These are phyloP conservation scores for Leuciscus waleckii DNA, from an alignment of 2,797 vertebrate species.

Conservation along the genomic window DNA sequence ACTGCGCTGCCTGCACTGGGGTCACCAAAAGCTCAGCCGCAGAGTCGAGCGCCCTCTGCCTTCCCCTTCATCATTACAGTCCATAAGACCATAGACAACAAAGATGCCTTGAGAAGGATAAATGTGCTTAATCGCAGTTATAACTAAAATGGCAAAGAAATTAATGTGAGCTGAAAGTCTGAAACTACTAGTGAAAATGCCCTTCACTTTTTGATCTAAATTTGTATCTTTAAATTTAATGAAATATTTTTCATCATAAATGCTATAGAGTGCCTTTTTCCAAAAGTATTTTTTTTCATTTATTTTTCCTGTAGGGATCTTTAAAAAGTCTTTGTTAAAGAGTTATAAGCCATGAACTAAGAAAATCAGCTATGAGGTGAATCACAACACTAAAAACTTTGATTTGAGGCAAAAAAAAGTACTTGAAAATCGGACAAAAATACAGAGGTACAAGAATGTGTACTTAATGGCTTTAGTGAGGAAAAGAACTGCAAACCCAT, in stretches of 20 bases:
- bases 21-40: conserved; percentile 79
- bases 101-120: conserved; percentile 77
- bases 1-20: conserved; percentile 79
- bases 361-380: no score
- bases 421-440: no score
- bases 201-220: not conserved
- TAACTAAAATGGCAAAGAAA: conserved; percentile 50
- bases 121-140: conserved; percentile 77
- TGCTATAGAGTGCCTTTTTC: not conserved
- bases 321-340: no score
- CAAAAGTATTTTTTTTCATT: no score
- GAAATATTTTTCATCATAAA: not conserved
- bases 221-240: not conserved
- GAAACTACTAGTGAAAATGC: not conserved
- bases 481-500: no score
- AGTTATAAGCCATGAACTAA: no score
- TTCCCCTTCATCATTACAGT: conserved; percentile 83
- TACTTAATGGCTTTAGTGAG: no score
- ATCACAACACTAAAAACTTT: no score
- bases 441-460: no score
- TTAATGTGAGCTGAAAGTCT: not conserved
- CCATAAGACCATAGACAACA: conserved; percentile 80
- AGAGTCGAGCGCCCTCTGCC: conserved; percentile 78
- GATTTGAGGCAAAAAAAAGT: no score
- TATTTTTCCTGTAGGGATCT: no score